Evolutionary conservation across 1,140 invertebrate genomes (phyloP).

Genomic region (Ceratoteleas bidentatus): DNA sequence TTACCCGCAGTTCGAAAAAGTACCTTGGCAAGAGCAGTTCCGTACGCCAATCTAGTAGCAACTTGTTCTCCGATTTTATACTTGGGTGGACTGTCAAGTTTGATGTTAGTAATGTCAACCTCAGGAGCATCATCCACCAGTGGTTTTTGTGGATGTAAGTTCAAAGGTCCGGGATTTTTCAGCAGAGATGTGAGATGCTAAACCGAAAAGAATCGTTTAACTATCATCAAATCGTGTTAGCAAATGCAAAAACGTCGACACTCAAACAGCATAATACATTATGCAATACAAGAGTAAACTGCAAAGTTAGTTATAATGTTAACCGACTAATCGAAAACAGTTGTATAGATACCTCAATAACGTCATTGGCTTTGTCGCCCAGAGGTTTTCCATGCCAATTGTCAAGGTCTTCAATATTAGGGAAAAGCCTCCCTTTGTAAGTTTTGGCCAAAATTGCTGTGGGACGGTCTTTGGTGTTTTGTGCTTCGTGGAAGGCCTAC

Average conservation of each 20-base stretch:
- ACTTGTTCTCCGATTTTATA: slow-evolving; percentile 92
- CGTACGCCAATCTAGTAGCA: slow-evolving; percentile 97
- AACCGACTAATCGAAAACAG: neutral
- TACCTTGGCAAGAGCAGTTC: slow-evolving; percentile 92
- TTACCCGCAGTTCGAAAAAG: slow-evolving; percentile 5
- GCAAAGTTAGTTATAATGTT: neutral
- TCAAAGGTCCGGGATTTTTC: slow-evolving; percentile 83
- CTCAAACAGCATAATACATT: too few relatives aligned
- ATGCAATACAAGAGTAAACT: neutral
- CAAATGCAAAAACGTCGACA: neutral
- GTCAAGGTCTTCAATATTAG: slow-evolving; percentile 93
- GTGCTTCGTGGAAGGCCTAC: too few relatives aligned
- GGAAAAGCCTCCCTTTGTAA: slow-evolving; percentile 95
- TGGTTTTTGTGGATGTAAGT: slow-evolving; percentile 85
- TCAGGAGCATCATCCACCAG: slow-evolving; percentile 86
- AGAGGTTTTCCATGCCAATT: slow-evolving; percentile 99
- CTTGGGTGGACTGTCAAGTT: slow-evolving; percentile 90
- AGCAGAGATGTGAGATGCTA: slow-evolving; percentile 86
- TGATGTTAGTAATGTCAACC: slow-evolving; percentile 88
- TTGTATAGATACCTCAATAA: slow-evolving; percentile 84
- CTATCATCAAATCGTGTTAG: slow-evolving; percentile 14
- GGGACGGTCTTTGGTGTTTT: slow-evolving; percentile 89
- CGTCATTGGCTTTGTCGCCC: slow-evolving; percentile 88
- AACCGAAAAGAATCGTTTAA: slow-evolving; percentile 56
- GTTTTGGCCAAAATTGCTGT: slow-evolving; percentile 98